phyloP scores from a whole-genome alignment of 2,113 vertebrate genomes.

The Calyptommatus sinebrachiatus region DNA sequence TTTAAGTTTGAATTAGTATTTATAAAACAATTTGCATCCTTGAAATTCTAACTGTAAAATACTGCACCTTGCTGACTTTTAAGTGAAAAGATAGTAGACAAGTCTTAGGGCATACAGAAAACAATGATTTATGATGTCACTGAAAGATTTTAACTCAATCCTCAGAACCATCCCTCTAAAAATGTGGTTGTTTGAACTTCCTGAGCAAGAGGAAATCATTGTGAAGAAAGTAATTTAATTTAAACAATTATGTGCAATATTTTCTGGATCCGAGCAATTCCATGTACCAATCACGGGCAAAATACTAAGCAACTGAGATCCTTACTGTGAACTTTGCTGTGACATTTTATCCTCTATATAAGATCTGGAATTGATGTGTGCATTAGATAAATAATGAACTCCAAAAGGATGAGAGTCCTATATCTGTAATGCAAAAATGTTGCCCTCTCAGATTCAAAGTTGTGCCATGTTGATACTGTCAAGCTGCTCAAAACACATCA shows the following conservation, averaged over 20 bases:
- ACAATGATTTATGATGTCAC: too few relatives aligned
- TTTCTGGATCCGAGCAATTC: not conserved
- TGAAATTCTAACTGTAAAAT: too few relatives aligned
- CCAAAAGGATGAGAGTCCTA: not conserved
- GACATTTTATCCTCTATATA: not conserved
- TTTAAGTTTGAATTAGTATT: too few relatives aligned
- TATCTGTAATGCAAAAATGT: not conserved
- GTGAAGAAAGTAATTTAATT: not conserved
- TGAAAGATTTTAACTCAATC: not conserved
- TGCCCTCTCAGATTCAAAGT: not conserved
- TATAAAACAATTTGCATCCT: too few relatives aligned
- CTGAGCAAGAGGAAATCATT: not conserved
- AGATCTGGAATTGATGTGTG: not conserved
- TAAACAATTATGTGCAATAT: too few relatives aligned
- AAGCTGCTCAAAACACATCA: slow-evolving; percentile 19
- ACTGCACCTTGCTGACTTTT: too few relatives aligned
- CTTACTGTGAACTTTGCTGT: not conserved
- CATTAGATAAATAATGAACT: not conserved
- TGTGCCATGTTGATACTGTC: not conserved
- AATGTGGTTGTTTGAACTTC: not conserved
- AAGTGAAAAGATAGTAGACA: too few relatives aligned
- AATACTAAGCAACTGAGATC: not conserved
- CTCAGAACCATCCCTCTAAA: not conserved
- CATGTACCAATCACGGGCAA: too few relatives aligned
- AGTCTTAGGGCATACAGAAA: too few relatives aligned